A percentile compares a stretch with the other conserved stretches of the same genome.
Conservation (phyloP, 35 echinoderm and acorn worm species). For the Lytechinus pictus region DNA sequence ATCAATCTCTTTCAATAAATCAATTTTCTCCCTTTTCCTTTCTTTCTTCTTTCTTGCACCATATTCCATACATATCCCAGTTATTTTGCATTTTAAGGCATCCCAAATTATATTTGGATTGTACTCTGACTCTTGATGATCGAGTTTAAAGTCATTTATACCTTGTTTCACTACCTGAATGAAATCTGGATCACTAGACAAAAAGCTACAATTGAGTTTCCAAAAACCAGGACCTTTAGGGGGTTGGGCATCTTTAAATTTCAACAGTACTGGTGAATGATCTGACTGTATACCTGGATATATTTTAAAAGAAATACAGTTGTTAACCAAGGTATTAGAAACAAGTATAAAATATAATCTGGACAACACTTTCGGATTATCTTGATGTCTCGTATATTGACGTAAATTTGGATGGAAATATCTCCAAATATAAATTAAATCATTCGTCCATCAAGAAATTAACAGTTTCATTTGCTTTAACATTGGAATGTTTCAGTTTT, state of each 20-base stretch:
- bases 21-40: not conserved
- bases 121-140: constrained; percentile 22
- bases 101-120: constrained; percentile 47
- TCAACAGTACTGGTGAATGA: not conserved
- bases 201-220: constrained; percentile 33
- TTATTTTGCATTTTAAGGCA: constrained; percentile 46
- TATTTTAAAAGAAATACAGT: not conserved
- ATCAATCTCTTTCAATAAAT: not conserved
- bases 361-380: not conserved
- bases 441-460: too few relatives aligned
- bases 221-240: not conserved
- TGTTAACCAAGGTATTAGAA: constrained; percentile 28
- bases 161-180: not conserved
- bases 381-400: too few relatives aligned
- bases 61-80: constrained; percentile 20
- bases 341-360: constrained; percentile 27
- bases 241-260: constrained; percentile 18
- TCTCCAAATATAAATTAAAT: too few relatives aligned
- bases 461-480: too few relatives aligned
- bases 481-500: too few relatives aligned
- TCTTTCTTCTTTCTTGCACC: constrained; percentile 19
- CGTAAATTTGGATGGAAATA: too few relatives aligned
- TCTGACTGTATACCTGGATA: constrained; percentile 26
- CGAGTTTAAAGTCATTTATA: constrained; percentile 26
- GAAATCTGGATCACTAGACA: constrained; percentile 31